Conservation (phyloP, 2,888 invertebrate genomes). For the Microchrysa polita region DNA sequence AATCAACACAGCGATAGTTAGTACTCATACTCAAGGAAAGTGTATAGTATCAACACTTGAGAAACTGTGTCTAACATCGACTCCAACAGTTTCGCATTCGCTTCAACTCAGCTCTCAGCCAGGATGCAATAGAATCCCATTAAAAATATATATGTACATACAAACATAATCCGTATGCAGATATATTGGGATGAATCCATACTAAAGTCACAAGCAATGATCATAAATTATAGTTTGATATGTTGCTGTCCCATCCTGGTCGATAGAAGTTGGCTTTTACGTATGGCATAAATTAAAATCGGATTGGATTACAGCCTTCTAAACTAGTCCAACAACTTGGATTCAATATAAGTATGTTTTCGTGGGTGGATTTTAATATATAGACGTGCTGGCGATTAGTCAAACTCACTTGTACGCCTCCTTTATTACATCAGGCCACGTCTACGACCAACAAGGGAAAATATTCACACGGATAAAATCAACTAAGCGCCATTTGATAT, state of each 20-base stretch:
- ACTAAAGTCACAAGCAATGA: slow-evolving; percentile 1
- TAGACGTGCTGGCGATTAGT: slow-evolving; percentile 8
- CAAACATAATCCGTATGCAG: too few species aligned
- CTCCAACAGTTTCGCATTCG: too few species aligned
- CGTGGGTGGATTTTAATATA: slow-evolving; percentile 23
- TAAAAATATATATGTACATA: too few species aligned
- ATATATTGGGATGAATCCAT: background rate
- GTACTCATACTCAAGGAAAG: too few species aligned
- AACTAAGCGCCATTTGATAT: slow-evolving; percentile 5
- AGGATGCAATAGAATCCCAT: too few species aligned
- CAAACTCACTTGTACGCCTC: background rate
- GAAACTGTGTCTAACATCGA: too few species aligned
- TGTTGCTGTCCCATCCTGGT: slow-evolving; percentile 21
- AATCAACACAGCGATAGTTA: background rate
- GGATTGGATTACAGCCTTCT: slow-evolving; percentile 33
- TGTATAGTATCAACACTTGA: too few species aligned
- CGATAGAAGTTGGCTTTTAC: slow-evolving; percentile 40
- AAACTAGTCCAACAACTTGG: slow-evolving; percentile 15
- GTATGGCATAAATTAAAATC: slow-evolving; percentile 37
- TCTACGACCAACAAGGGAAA: background rate
- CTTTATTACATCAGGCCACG: background rate
- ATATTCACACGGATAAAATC: slow-evolving; percentile 11
- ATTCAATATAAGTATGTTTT: slow-evolving; percentile 3
- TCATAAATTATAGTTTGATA: slow-evolving; percentile 42
- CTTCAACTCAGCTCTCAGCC: too few species aligned